Base-by-base conservation (phyloP, 2,888 invertebrate species). In the Protonemura montana region DNA sequence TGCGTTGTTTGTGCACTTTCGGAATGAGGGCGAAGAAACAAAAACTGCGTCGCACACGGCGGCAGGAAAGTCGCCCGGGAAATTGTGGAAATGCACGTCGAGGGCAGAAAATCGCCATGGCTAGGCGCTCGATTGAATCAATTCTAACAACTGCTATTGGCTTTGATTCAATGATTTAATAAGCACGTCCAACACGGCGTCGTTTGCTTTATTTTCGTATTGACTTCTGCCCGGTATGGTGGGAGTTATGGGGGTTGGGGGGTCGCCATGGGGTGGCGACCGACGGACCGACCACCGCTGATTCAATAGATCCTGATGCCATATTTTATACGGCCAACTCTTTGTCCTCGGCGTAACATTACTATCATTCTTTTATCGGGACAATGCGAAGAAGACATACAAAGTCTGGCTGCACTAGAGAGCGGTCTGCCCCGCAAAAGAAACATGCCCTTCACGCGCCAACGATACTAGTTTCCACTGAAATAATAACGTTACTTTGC, bases 151-250 rank as follows among this genome's bases (percentile, higher is more conserved):
- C 59, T 59, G 59, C 59, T 59, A 59, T 59, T 59, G 59, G 59
- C 59, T 59, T 59, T 59, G 59, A 59, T 59, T 59, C 59, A 59
- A 59, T 59, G 59, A 59, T 59, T 59, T 59, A 59, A 59, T 59
- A 59, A 59, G 59, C 59, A 59, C 13, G 59, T 59, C 59, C 59
- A 10, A 59, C 59, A 10, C 35, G 35, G 35, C 28, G 30, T 81
- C 16, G 28, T 29, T 30, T 81, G 81, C 28, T 81, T 81, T 81
- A 81, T 81, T 81, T 81, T 81, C 28, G 28, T 81, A 81, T 28
- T 30, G 81, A 81, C 81, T 30, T 59, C 59, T 35, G 35, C 35
- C 35, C 35, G 35, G 35, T 10, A 10, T 6, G 5, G 5, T 10
- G 35, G 35, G 35, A 35, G 35, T 35, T 35, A 35, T 35, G 35